Evolutionary conservation across 2,797 vertebrate genomes (phyloP), one percentile per base, ranked within the genome.

Genomic region (Pelochelys cantorii): DNA sequence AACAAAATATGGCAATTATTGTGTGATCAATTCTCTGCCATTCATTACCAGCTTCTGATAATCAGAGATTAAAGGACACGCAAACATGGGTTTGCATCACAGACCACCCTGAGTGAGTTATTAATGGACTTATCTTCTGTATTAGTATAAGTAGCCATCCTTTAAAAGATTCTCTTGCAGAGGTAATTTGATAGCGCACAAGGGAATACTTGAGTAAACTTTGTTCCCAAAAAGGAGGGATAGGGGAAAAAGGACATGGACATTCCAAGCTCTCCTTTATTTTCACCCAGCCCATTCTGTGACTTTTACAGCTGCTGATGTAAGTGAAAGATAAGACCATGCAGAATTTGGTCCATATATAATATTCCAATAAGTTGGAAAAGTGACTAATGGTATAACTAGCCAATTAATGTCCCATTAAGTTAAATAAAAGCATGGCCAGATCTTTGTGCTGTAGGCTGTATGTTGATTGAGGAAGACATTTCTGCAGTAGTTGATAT

Each of bases 341-440:
- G 65, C n/a, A 68, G 65, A 68, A 68, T 34, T 68, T 4, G 31
- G 4, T 68, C 17, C 17, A 20, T 9, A n/a, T 9, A 20, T 42
- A 34, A 34, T 68, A n/a, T 68, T 68, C 18, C 5, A 68, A 34
- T 34, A 34, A 34, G 18, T 34, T 68, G 65, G 65, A 68, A 34
- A 34, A 34, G 17, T 34, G 31, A n/a, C 15, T 68, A n/a, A 18
- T 17, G n/a, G 81, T 25, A 42, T 88, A 4, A 4, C 1, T 90
- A 5, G 11, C 34, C 89, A 4, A 3, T 59, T 92, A 1, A 6
- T 5, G 2, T 77, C 5, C 60, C 4, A 1, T 82, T 91, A 11
- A 23, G 9, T 7, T 92, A 17, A 78, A 86, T 65, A 18, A 1
- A 87, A 0, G 12, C 0, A 0, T 83, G 23, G 3, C 1, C 48